Base-by-base conservation (phyloP, 2,888 invertebrate species). In the Bimastos eiseni region DNA sequence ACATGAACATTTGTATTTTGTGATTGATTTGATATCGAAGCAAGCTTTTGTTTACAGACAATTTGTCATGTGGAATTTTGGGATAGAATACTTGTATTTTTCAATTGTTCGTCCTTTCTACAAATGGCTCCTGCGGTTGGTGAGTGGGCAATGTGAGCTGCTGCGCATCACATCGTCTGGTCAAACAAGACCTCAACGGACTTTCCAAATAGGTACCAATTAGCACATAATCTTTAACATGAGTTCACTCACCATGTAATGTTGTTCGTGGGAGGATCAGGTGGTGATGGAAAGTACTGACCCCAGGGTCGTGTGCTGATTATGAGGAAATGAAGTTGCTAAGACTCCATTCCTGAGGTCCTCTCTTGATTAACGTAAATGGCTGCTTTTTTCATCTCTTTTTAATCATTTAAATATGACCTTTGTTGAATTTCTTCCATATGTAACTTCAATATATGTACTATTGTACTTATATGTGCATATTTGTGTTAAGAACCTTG, bases 131-230 rank as follows among this genome's bases (percentile, higher is more conserved):
- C 95, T 98, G 41, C 96, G 97, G 92, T 97, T 96, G 94, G 97
- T 97, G 44, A 98, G 98, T 3, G 96, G 97, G 91, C 96, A 98
- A 92, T 98, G 98, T 95, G 98, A 99, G 95, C 95, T 99, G 55
- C 98, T 98, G 95, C 96, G 98, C 93, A 97, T 98, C 92, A 98
- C 98, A 94, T 98, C 98, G 94, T 98, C 98, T 24, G 24, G 24
- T 13, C 33, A 30, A 24, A 55, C 44, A 33, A 37, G 83, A 19
- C 90, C 90, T 38, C n/a, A n/a, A 17, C 55, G 89, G 21, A 91
- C 91, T 49, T 88, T 30, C 30, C 37, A 19, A 24, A 86, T 89
- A 90, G 91, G 89, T 92, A 24, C n/a, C 70, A 70, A 70, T 70
- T 70, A n/a, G n/a, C 49, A 21, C 21, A 44, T 4, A n/a, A n/a